phyloP scores from a whole-genome alignment of 2,113 vertebrate species.

The Lagopus leucura region DNA sequence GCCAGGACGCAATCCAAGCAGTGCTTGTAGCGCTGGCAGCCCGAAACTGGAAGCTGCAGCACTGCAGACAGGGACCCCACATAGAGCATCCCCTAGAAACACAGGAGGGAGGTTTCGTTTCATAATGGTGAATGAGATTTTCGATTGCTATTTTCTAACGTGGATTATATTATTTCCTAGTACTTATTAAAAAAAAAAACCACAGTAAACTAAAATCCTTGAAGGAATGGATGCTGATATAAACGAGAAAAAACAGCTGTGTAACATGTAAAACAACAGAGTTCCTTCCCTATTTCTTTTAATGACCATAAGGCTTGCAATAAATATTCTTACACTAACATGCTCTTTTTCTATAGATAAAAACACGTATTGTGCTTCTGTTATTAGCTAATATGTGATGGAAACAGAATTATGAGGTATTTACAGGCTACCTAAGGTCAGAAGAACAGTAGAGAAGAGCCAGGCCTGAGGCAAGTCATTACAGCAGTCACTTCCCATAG shows the following conservation, averaged over 20 bases:
- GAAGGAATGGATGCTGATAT: neutral
- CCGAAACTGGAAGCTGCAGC: constrained; percentile 76
- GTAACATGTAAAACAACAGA: neutral
- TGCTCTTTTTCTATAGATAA: neutral
- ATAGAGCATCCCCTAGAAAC: constrained; percentile 75
- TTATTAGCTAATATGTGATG: neutral
- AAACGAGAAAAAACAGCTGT: neutral
- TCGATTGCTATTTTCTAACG: neutral
- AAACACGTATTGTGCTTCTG: neutral
- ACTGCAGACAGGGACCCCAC: constrained; percentile 72
- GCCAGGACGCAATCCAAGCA: constrained; percentile 82
- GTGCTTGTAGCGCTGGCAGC: constrained; percentile 67
- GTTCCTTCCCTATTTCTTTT: neutral
- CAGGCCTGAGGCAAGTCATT: neutral
- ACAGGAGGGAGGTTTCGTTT: neutral
- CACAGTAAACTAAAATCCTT: neutral
- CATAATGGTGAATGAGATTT: neutral
- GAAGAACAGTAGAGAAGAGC: neutral
- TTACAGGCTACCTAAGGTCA: neutral
- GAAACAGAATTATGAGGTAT: neutral
- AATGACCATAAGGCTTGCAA: neutral
- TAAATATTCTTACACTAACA: neutral
- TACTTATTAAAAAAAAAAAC: neutral
- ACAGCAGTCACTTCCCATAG: neutral
- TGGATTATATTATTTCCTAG: neutral